phyloP scores from a whole-genome alignment of 2,797 vertebrate species.

The Emydoidea blandingii region DNA sequence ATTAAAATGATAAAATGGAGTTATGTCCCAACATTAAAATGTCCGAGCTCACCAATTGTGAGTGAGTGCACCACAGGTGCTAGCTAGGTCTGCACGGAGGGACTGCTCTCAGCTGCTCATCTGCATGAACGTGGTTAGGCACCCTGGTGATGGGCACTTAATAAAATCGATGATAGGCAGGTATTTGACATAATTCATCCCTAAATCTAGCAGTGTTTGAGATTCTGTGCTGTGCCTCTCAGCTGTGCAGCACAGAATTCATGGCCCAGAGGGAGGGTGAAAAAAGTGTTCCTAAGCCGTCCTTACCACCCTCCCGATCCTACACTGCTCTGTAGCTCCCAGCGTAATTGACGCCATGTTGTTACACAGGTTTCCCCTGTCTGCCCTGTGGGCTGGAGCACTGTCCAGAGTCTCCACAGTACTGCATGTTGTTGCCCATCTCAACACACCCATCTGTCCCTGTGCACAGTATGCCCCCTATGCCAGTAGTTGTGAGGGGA shows the following conservation, averaged over 20 bases:
- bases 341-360: not conserved
- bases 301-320: not conserved
- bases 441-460: not conserved
- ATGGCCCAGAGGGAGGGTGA: not conserved
- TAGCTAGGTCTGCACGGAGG: not conserved
- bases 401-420: not conserved
- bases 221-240: not conserved
- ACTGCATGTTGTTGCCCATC: not conserved
- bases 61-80: not conserved
- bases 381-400: not conserved
- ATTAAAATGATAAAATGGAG: not conserved
- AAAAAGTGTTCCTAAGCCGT: not conserved
- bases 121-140: not conserved
- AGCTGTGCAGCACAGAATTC: not conserved
- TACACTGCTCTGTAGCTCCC: not conserved
- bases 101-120: not conserved
- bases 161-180: not conserved
- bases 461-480: not conserved
- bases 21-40: not conserved
- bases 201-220: not conserved
- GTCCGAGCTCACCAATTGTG: not conserved
- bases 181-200: not conserved
- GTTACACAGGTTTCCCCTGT: not conserved
- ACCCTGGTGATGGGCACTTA: not conserved
- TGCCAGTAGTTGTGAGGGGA: not conserved